These are phyloP conservation scores for Synanthedon vespiformis DNA, from an alignment of 2,888 invertebrate species.

Conservation along the genomic window DNA sequence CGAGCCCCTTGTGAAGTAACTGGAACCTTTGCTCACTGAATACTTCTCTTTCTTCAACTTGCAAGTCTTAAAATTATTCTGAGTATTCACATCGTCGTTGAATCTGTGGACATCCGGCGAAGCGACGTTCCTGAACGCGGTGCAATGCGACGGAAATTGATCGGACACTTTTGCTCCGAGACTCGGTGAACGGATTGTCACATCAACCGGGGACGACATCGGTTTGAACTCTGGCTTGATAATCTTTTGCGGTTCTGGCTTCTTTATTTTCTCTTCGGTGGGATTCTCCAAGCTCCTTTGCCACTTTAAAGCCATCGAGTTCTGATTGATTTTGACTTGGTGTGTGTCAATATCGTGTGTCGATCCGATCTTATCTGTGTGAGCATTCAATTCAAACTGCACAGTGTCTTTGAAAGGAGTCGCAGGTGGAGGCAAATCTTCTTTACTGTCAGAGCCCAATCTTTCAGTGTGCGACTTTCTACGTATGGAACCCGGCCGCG, in stretches of 20 bases:
- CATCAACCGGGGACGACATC: slow-evolving; percentile 46
- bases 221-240: slow-evolving; percentile 61
- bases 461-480: slow-evolving; percentile 28
- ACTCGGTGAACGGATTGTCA: slow-evolving; percentile 57
- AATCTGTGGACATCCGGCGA: slow-evolving; percentile 35
- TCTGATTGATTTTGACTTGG: slow-evolving; percentile 22
- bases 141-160: slow-evolving; percentile 59
- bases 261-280: slow-evolving; percentile 27
- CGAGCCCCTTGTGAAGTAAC: slow-evolving; percentile 58
- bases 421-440: slow-evolving; percentile 42
- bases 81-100: slow-evolving; percentile 42
- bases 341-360: slow-evolving; percentile 24
- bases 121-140: slow-evolving; percentile 61
- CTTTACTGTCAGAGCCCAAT: slow-evolving; percentile 21
- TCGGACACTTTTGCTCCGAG: slow-evolving; percentile 52
- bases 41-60: slow-evolving; percentile 51
- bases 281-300: slow-evolving; percentile 28
- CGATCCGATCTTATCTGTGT: slow-evolving; percentile 13
- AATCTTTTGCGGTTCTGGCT: slow-evolving; percentile 53
- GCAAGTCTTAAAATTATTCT: slow-evolving; percentile 46
- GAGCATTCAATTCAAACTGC: slow-evolving; percentile 29
- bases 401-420: slow-evolving; percentile 45
- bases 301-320: slow-evolving; percentile 30
- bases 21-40: slow-evolving; percentile 56
- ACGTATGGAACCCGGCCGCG: slow-evolving; percentile 49